Base-by-base conservation (phyloP, 2,888 invertebrate species). In the Apodemia mormo region DNA sequence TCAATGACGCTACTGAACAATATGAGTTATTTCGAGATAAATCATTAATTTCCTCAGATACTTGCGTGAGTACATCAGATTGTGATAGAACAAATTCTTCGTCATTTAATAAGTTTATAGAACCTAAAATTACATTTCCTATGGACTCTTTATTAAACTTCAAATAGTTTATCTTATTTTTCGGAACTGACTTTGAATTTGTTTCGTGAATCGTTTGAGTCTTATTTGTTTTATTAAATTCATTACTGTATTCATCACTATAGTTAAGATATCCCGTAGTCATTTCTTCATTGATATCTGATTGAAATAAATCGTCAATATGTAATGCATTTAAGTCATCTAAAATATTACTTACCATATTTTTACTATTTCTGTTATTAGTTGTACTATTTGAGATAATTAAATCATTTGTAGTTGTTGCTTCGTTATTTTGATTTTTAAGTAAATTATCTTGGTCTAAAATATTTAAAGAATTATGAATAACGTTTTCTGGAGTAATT, bases 101-200 rank as follows among this genome's bases (percentile, higher is more conserved):
- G 8, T 87, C 84, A 61, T 88, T 85, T 0, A 92, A 73, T 54
- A 91, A 67, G 70, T 87, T 88, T 10, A 86, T 71, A 0, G 90
- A 85, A 64, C 80, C 83, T 7, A 84, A 81, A 73, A 92, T 81
- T 2, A 89, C 43, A 7, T 69, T 65, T 30, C 69, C 69, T 33
- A 65, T 65, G 30, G 7, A 29, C 84, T 82, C 1, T 84, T 81
- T 33, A 87, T 69, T 68, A 69, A 58, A 65, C 71, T 73, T 22
- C 30, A 69, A 70, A 74, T 74, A n/a, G n/a, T 52, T 52, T 52
- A 52, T 52, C 12, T 49, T 49, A n/a, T 7, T 7, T 52, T 52
- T 52, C 1, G 22, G 52, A n/a, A 0, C 8, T n/a, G 8, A n/a
- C 6, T 52, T 52, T 54, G n/a, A 14, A n/a, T 58, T 70, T 67